phyloP scores from a whole-genome alignment of 2,888 invertebrate species.

The Pegoplata infirma region DNA sequence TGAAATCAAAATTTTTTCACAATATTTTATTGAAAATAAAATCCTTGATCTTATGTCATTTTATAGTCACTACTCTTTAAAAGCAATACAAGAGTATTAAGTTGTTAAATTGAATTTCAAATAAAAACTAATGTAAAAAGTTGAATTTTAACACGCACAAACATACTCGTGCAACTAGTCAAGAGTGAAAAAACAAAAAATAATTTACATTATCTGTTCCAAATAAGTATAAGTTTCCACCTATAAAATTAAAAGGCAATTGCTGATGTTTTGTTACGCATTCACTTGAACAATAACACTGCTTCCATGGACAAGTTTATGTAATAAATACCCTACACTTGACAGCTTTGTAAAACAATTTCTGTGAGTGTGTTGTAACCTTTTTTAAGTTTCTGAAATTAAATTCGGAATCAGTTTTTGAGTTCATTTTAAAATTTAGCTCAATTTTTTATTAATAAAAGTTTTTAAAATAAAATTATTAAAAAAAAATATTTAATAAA shows the following conservation, averaged over 20 bases:
- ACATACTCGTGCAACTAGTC: too few species aligned
- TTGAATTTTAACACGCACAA: neutral
- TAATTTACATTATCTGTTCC: neutral
- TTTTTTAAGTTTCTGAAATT: too few species aligned
- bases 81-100: neutral
- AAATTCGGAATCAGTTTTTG: too few species aligned
- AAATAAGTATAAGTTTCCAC: neutral
- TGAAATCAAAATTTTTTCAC: neutral
- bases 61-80: neutral
- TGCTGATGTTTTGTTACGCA: neutral
- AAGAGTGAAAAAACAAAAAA: neutral
- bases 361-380: too few species aligned
- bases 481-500: too few species aligned
- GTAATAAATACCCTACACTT: too few species aligned
- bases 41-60: constrained; percentile 16
- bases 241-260: neutral
- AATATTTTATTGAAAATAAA: neutral
- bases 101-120: neutral
- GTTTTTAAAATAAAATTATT: too few species aligned
- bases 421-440: too few species aligned
- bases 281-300: neutral
- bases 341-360: too few species aligned
- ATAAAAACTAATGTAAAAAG: neutral
- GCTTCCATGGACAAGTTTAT: neutral
- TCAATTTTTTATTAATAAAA: too few species aligned